These are phyloP conservation scores for Branchipolynoe longqiensis DNA, from an alignment of 2,888 invertebrate species.

Conservation along the genomic window DNA sequence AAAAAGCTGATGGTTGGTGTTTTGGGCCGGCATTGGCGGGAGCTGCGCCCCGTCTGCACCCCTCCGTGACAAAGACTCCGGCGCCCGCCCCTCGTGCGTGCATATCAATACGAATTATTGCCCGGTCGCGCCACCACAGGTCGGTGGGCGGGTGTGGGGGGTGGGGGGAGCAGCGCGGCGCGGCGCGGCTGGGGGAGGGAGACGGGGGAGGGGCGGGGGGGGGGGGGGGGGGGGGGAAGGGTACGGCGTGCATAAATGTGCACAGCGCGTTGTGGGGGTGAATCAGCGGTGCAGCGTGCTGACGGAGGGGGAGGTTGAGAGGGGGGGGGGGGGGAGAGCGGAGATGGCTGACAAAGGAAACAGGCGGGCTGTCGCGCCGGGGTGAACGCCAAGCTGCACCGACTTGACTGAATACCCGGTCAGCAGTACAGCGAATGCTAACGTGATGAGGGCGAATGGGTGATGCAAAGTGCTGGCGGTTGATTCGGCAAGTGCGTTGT, in stretches of 20 bases:
- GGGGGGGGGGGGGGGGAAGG: too few relatives aligned
- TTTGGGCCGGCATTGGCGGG: background rate
- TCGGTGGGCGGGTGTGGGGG: background rate
- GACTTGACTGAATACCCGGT: background rate
- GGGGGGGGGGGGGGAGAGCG: background rate
- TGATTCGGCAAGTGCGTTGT: too few relatives aligned
- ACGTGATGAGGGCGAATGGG: too few relatives aligned
- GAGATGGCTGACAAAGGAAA: conserved; percentile 17
- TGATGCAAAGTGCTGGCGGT: too few relatives aligned
- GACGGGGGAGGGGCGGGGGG: too few relatives aligned
- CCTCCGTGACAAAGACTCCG: conserved; percentile 76
- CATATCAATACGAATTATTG: conserved; percentile 75
- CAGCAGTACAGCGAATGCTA: background rate
- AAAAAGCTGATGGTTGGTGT: background rate
- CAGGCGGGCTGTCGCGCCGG: background rate
- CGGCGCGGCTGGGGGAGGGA: too few relatives aligned
- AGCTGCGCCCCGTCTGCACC: background rate
- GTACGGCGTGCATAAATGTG: too few relatives aligned
- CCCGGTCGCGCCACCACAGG: conserved; percentile 59
- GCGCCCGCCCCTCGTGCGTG: conserved; percentile 74
- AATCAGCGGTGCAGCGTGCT: background rate
- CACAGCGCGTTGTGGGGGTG: background rate
- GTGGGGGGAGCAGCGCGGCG: too few relatives aligned
- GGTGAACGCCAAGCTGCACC: background rate
- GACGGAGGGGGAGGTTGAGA: background rate